phyloP scores from a whole-genome alignment of 2,888 invertebrate genomes.

The Odontocerum albicorne region DNA sequence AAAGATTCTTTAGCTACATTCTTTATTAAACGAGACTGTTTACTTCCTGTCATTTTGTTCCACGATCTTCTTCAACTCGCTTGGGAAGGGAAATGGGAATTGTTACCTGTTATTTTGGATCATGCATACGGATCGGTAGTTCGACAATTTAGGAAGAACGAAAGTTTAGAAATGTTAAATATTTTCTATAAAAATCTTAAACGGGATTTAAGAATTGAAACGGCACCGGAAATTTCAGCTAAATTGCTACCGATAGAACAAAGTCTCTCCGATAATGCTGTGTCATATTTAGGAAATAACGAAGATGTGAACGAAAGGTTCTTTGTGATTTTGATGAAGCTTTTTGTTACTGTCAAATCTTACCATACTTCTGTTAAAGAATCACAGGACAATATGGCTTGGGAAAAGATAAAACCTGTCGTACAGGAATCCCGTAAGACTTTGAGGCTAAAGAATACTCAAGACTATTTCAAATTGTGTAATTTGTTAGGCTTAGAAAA shows the following conservation, averaged over 20 bases:
- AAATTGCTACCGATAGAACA: conserved; percentile 52
- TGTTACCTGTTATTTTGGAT: conserved; percentile 60
- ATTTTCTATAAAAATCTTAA: conserved; percentile 65
- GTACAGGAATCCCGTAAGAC: conserved; percentile 45
- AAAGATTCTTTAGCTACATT: conserved; percentile 58
- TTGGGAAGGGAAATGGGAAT: conserved; percentile 65
- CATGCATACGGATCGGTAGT: conserved; percentile 62
- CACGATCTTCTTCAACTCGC: conserved; percentile 64
- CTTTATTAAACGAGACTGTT: conserved; percentile 65
- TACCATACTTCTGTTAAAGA: conserved; percentile 47
- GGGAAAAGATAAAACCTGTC: conserved; percentile 45
- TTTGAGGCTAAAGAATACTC: conserved; percentile 48
- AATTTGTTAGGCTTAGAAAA: conserved; percentile 45
- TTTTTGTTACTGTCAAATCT: conserved; percentile 56
- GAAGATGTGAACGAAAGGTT: conserved; percentile 60
- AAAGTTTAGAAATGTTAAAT: conserved; percentile 67
- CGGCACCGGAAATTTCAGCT: conserved; percentile 45
- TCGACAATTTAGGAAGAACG: conserved; percentile 66
- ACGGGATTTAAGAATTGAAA: conserved; percentile 45
- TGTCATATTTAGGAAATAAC: conserved; percentile 45
- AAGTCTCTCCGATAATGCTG: conserved; percentile 49
- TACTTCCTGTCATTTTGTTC: conserved; percentile 66
- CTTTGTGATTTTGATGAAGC: conserved; percentile 54
- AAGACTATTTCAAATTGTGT: conserved; percentile 51
- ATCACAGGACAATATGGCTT: conserved; percentile 41